Percentiles rank a stretch among this genome's conserved stretches.
These are phyloP conservation scores for Hemitrygon akajei DNA, from an alignment of 2,797 vertebrate genomes.

Conservation along the genomic window DNA sequence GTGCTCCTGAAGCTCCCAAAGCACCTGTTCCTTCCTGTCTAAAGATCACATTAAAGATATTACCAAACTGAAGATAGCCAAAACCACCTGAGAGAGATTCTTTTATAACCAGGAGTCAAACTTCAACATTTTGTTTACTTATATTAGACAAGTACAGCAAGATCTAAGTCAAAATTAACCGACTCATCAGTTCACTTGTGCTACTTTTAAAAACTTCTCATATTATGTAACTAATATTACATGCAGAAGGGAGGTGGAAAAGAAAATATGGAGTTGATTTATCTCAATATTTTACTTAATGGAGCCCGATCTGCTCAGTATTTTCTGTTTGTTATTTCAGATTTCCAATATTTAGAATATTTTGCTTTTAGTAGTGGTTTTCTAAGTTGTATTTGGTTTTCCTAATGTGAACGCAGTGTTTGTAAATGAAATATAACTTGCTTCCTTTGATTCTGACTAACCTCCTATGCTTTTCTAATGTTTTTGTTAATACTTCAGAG, in stretches of 20 bases:
- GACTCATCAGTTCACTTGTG: background rate
- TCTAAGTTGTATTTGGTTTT: background rate
- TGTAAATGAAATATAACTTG: background rate
- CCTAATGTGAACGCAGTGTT: background rate
- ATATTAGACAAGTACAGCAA: background rate
- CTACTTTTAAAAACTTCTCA: background rate
- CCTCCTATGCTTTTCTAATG: background rate
- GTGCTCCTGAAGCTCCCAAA: background rate
- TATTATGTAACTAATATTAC: background rate
- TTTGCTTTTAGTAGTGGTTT: background rate
- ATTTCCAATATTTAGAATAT: background rate
- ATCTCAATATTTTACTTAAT: too few species aligned
- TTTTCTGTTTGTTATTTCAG: background rate
- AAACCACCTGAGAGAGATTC: background rate
- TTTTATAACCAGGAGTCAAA: background rate
- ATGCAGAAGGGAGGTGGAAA: background rate
- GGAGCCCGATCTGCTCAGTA: background rate
- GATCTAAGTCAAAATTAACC: background rate
- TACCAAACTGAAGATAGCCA: background rate
- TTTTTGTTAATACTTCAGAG: background rate
- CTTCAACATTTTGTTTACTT: background rate
- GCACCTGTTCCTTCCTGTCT: background rate
- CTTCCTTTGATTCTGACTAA: background rate
- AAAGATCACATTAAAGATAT: background rate
- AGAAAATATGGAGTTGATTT: too few species aligned